Conservation (phyloP, 1,140 invertebrate species). For the Drosophila malerkotliana region DNA sequence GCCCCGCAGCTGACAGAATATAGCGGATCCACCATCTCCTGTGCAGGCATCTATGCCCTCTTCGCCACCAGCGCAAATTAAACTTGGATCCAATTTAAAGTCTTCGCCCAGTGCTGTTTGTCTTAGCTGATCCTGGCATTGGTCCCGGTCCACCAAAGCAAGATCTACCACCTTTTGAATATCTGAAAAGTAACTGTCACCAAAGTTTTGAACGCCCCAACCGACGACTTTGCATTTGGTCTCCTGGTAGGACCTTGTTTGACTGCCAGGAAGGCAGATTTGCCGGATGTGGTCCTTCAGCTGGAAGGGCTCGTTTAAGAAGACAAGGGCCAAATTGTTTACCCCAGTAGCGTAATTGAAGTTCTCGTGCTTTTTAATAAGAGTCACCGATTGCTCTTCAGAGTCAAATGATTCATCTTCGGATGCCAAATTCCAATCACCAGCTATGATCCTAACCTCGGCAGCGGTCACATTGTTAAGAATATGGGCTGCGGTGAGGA, state of each 20-base stretch:
- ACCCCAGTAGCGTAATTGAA: not conserved
- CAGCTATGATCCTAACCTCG: slow-evolving; percentile 14
- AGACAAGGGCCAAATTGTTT: slow-evolving; percentile 11
- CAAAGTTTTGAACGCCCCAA: not conserved
- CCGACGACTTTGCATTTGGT: slow-evolving; percentile 14
- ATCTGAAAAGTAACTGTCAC: not conserved
- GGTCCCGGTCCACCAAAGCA: slow-evolving; percentile 81
- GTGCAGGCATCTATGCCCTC: slow-evolving; percentile 89
- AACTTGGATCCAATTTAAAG: slow-evolving; percentile 84
- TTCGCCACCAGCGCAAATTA: slow-evolving; percentile 87
- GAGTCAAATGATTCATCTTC: rapidly evolving
- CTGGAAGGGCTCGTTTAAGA: not conserved
- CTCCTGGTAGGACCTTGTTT: not conserved
- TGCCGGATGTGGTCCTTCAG: slow-evolving; percentile 3
- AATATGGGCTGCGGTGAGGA: slow-evolving; percentile 14
- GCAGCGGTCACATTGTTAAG: not conserved
- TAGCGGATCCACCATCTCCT: slow-evolving; percentile 90
- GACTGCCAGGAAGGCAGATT: slow-evolving; percentile 12
- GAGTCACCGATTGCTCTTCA: not conserved
- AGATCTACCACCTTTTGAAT: slow-evolving; percentile 87
- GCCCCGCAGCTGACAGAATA: slow-evolving; percentile 86
- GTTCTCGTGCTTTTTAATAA: not conserved
- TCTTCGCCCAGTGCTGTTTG: slow-evolving; percentile 80
- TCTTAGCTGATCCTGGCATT: slow-evolving; percentile 84
- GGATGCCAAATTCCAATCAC: slow-evolving; percentile 5